These are phyloP conservation scores for Halisarca cf. caerulea DNA, from an alignment of 37 sponge, comb jelly and placozoan species.

Conservation along the genomic window DNA sequence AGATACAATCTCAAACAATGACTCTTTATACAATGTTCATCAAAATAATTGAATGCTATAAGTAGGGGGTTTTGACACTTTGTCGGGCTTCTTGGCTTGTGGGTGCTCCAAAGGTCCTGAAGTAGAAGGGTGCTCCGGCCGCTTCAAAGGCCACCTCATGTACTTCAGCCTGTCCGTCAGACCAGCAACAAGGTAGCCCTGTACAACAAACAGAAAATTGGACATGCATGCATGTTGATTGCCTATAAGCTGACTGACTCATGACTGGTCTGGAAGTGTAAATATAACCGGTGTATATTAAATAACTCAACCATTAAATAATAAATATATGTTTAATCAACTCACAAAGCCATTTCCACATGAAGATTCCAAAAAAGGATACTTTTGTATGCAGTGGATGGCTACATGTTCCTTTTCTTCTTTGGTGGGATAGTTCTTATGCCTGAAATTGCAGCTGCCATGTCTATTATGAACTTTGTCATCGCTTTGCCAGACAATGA, in stretches of 20 bases:
- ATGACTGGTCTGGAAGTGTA: too few relatives aligned
- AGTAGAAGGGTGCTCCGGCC: background rate
- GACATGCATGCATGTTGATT: too few relatives aligned
- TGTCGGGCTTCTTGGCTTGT: too few relatives aligned
- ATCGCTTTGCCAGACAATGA: background rate
- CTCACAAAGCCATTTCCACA: background rate
- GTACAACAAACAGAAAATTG: too few relatives aligned
- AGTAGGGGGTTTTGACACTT: background rate
- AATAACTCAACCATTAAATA: too few relatives aligned
- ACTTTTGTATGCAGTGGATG: background rate
- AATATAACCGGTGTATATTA: too few relatives aligned
- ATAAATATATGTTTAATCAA: too few relatives aligned
- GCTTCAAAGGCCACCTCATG: background rate
- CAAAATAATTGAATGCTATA: too few relatives aligned
- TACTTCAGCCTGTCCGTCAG: constrained; percentile 2
- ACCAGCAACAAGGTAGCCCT: constrained; percentile 11
- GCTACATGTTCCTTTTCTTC: background rate
- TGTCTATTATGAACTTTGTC: background rate
- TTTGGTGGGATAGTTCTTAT: background rate
- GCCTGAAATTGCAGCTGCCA: background rate
- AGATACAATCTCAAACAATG: too few relatives aligned
- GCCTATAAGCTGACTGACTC: too few relatives aligned
- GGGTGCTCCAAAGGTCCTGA: background rate
- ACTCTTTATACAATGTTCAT: too few relatives aligned
- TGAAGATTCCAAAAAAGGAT: background rate